Evolutionary conservation across 2,797 vertebrate genomes (phyloP).

Genomic region (Picus viridis): DNA sequence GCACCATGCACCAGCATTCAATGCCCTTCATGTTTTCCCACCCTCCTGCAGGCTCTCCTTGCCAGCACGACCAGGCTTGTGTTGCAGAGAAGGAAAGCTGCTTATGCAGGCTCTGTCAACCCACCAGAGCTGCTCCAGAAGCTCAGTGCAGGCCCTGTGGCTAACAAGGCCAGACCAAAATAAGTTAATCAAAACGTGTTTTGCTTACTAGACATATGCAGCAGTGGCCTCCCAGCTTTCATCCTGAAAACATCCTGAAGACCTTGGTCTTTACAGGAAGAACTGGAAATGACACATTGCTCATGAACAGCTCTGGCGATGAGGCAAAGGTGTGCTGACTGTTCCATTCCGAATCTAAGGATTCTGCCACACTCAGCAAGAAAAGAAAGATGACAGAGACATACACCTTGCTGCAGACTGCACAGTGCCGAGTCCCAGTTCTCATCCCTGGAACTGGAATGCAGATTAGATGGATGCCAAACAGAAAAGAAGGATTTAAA

Average conservation of each 20-base stretch:
- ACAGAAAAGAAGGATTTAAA: background rate
- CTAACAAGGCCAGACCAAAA: background rate
- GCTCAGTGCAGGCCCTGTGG: background rate
- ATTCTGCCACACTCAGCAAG: background rate
- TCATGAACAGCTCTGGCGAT: background rate
- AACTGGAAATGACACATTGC: background rate
- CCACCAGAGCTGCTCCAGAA: background rate
- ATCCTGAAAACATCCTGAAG: background rate
- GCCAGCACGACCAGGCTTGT: background rate
- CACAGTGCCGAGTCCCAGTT: background rate
- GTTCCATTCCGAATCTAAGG: background rate
- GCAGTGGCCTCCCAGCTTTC: background rate
- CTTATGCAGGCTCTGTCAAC: background rate
- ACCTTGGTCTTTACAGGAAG: background rate
- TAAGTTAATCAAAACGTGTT: background rate
- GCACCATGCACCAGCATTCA: background rate
- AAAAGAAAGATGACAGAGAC: background rate
- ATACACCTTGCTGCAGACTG: background rate
- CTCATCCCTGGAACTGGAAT: background rate
- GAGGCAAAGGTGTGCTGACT: background rate
- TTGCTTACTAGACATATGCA: background rate
- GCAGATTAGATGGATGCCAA: background rate
- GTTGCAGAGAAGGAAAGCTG: background rate
- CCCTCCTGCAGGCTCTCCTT: background rate
- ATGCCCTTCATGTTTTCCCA: background rate